Percentiles rank a stretch among this genome's conserved stretches.
phyloP scores from a whole-genome alignment of 1,140 invertebrate species.

The Philopotamus ludificatus region DNA sequence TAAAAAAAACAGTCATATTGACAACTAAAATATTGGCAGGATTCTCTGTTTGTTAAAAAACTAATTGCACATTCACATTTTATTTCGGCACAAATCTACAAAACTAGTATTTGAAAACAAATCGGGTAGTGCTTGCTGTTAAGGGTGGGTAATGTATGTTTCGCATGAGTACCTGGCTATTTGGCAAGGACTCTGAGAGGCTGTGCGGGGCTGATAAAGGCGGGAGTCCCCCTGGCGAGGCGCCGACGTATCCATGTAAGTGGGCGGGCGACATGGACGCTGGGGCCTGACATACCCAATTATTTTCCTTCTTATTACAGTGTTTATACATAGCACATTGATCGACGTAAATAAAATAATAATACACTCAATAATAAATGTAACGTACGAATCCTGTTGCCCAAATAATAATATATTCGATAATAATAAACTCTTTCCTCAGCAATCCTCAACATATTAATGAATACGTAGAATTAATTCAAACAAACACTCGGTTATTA shows the following conservation, averaged over 20 bases:
- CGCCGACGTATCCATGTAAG: conserved; percentile 69
- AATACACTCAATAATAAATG: too few relatives aligned
- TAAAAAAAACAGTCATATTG: too few relatives aligned
- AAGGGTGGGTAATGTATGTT: background rate
- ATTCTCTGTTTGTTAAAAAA: background rate
- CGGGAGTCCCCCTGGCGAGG: conserved; percentile 45
- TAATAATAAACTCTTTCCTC: too few relatives aligned
- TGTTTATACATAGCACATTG: background rate
- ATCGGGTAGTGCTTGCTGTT: background rate
- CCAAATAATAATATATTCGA: too few relatives aligned
- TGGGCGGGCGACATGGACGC: conserved; percentile 86
- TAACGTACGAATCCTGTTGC: background rate
- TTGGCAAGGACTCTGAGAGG: conserved; percentile 73
- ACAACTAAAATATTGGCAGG: background rate
- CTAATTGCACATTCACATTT: background rate
- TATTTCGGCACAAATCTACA: background rate
- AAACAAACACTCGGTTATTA: too few relatives aligned
- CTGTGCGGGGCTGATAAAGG: conserved; percentile 66
- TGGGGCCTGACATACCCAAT: conserved; percentile 66
- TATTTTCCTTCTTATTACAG: conserved; percentile 1
- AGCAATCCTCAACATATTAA: too few relatives aligned
- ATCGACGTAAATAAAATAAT: too few relatives aligned
- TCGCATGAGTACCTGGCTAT: conserved; percentile 69
- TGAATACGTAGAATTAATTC: too few relatives aligned
- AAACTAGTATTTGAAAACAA: background rate